phyloP scores from a whole-genome alignment of 92 coral and sea anemone species.

The Heliopora coerulea region DNA sequence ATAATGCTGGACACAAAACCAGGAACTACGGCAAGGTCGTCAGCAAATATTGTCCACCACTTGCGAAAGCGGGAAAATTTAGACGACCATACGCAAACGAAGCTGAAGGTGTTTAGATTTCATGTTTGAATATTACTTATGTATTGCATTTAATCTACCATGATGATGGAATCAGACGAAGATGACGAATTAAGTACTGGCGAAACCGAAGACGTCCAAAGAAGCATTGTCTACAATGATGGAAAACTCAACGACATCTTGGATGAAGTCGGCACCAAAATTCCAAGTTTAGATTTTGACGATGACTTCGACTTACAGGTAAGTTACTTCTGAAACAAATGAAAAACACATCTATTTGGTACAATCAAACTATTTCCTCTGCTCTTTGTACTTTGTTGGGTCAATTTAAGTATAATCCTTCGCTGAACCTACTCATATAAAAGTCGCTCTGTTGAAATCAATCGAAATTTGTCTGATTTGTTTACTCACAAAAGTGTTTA shows the following conservation, averaged over 20 bases:
- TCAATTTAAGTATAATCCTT: no score
- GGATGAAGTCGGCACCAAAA: slow-evolving; percentile 90
- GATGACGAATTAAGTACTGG: slow-evolving; percentile 43
- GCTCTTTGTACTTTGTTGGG: no score
- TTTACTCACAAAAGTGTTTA: no score
- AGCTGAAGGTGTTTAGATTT: not conserved
- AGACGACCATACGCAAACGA: slow-evolving; percentile 13
- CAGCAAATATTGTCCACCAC: slow-evolving; percentile 19
- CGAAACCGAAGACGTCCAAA: not conserved
- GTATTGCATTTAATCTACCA: slow-evolving; percentile 7
- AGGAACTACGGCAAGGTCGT: slow-evolving; percentile 11
- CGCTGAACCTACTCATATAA: no score
- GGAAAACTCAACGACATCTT: slow-evolving; percentile 65
- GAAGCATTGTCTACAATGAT: slow-evolving; percentile 5
- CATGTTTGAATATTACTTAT: not conserved
- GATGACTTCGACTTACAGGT: slow-evolving; percentile 79
- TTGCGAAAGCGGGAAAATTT: slow-evolving; percentile 36
- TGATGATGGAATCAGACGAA: slow-evolving; percentile 57
- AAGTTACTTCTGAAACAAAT: slow-evolving; percentile 25
- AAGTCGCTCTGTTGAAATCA: no score
- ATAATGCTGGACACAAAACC: not conserved
- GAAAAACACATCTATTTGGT: no score
- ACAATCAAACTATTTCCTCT: no score
- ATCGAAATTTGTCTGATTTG: no score
- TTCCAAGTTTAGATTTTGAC: slow-evolving; percentile 79